Conservation (phyloP, 1,140 invertebrate genomes). For the Papilio dardanus region DNA sequence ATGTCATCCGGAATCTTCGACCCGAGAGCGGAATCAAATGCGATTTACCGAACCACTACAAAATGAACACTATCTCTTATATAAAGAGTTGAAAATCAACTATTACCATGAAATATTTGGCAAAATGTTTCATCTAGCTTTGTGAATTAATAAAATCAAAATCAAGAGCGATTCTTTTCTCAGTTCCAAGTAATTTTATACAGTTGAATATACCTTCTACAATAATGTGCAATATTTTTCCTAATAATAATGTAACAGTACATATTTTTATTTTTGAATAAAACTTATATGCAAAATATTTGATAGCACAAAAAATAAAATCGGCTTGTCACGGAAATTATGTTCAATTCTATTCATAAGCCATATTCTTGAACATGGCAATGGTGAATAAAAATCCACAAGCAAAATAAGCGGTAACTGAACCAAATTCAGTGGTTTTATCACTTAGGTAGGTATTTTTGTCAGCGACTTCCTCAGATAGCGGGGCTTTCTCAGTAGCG, state of each 20-base stretch:
- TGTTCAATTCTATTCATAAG: slow-evolving; percentile 25
- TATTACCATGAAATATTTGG: slow-evolving; percentile 45
- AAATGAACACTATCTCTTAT: background rate
- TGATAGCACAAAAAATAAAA: too few species aligned
- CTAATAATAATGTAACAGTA: too few species aligned
- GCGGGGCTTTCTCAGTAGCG: slow-evolving; percentile 68
- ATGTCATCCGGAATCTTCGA: slow-evolving; percentile 77
- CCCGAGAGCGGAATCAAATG: slow-evolving; percentile 65
- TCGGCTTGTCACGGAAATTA: background rate
- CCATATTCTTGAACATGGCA: slow-evolving; percentile 32
- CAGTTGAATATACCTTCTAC: background rate
- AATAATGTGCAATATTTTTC: too few species aligned
- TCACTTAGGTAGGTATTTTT: slow-evolving; percentile 80
- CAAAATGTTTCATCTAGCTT: slow-evolving; percentile 77
- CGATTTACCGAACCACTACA: slow-evolving; percentile 43
- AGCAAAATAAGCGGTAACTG: slow-evolving; percentile 56
- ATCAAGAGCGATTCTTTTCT: slow-evolving; percentile 56
- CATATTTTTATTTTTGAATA: too few species aligned
- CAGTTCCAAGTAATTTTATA: slow-evolving; percentile 59
- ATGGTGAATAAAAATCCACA: slow-evolving; percentile 50
- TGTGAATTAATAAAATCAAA: slow-evolving; percentile 79
- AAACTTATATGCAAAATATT: too few species aligned
- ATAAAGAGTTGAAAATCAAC: slow-evolving; percentile 16
- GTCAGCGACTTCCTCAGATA: slow-evolving; percentile 76
- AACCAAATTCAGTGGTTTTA: slow-evolving; percentile 76